phyloP scores from a whole-genome alignment of 2,797 vertebrate species.

The Notolabrus celidotus region DNA sequence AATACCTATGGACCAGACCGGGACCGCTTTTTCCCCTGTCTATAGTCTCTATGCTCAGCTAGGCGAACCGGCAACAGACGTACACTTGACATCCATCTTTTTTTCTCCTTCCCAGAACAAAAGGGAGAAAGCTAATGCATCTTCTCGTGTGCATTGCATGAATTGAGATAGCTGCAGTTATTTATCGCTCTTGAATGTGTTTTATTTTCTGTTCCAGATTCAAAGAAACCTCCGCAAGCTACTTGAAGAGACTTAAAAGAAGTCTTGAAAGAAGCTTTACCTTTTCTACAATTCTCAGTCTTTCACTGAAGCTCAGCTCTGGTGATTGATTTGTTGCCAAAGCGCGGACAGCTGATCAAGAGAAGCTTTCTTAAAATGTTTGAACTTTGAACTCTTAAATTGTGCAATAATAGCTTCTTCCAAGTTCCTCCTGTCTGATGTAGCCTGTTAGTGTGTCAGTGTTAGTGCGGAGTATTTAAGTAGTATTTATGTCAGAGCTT shows the following conservation, averaged over 20 bases:
- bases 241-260: slow-evolving; percentile 78
- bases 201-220: slow-evolving; percentile 40
- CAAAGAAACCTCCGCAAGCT: slow-evolving; percentile 79
- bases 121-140: too few species aligned
- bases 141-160: too few species aligned
- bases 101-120: too few species aligned
- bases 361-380: slow-evolving; percentile 31
- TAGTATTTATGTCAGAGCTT: slow-evolving; percentile 62
- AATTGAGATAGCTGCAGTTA: too few species aligned
- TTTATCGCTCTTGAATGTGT: too few species aligned
- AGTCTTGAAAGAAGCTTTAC: slow-evolving; percentile 56
- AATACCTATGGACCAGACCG: too few species aligned
- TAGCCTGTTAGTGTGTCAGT: slow-evolving; percentile 24
- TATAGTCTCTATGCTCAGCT: too few species aligned
- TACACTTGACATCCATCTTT: too few species aligned
- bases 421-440: slow-evolving; percentile 32
- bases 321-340: slow-evolving; percentile 32
- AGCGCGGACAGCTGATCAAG: slow-evolving; percentile 19
- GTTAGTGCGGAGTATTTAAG: slow-evolving; percentile 31
- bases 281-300: slow-evolving; percentile 17
- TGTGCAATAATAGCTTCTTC: slow-evolving; percentile 76
- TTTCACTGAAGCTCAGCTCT: slow-evolving; percentile 20
- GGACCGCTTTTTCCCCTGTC: too few species aligned
- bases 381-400: slow-evolving; percentile 41
- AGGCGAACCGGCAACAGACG: too few species aligned